These are phyloP conservation scores for Archaeoteleia sp. DNA, from an alignment of 2,888 invertebrate genomes.

Conservation along the genomic window DNA sequence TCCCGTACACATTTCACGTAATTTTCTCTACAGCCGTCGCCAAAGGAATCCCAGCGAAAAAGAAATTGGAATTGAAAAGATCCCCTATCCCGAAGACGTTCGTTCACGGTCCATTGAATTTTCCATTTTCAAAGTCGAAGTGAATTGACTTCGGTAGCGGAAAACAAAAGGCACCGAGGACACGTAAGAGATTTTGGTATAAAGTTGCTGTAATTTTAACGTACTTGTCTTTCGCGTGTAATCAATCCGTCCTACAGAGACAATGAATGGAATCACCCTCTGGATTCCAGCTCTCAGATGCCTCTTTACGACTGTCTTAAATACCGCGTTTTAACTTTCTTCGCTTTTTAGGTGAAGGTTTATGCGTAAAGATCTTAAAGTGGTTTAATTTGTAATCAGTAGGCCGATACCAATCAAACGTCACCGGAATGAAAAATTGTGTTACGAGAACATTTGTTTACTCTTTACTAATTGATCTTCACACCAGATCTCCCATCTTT, in stretches of 20 bases:
- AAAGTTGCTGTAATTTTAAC: slow-evolving; percentile 40
- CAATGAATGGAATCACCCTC: slow-evolving; percentile 18
- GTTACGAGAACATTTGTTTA: too few relatives aligned
- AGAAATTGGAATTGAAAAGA: slow-evolving; percentile 52
- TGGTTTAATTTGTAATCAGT: too few relatives aligned
- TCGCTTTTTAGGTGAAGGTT: too few relatives aligned
- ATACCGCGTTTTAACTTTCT: slow-evolving; percentile 11
- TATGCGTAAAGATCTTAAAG: too few relatives aligned
- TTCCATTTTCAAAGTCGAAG: slow-evolving; percentile 52
- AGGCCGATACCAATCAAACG: too few relatives aligned
- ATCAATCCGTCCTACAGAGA: slow-evolving; percentile 23
- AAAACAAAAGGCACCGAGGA: slow-evolving; percentile 39
- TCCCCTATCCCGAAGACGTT: slow-evolving; percentile 45
- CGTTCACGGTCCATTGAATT: slow-evolving; percentile 52
- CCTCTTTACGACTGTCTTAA: slow-evolving; percentile 14
- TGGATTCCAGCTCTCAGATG: slow-evolving; percentile 15
- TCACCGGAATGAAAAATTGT: too few relatives aligned
- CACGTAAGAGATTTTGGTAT: slow-evolving; percentile 32
- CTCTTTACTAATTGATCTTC: too few relatives aligned
- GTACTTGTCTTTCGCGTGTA: slow-evolving; percentile 36
- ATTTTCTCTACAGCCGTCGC: slow-evolving; percentile 26
- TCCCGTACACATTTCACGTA: slow-evolving; percentile 27
- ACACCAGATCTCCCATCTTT: too few relatives aligned
- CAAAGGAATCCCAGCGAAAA: slow-evolving; percentile 36
- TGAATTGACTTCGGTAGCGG: slow-evolving; percentile 46